phyloP scores from a whole-genome alignment of 2,888 invertebrate genomes.

The Hirtodrosophila alboralis region DNA sequence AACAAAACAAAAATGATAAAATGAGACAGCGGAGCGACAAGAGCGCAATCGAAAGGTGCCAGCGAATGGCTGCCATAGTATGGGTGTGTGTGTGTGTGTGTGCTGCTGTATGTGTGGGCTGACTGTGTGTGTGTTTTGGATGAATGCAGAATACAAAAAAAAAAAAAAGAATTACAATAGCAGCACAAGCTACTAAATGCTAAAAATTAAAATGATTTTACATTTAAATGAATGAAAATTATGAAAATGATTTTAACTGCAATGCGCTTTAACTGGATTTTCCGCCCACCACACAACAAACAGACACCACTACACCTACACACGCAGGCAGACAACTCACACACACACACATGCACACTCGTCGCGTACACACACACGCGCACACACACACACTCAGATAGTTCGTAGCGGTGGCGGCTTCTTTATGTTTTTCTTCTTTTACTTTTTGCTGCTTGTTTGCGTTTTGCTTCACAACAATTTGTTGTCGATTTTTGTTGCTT shows the following conservation, averaged over 20 bases:
- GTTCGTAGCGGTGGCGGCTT: constrained; percentile 58
- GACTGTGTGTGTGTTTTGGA: constrained; percentile 4
- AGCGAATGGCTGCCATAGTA: constrained; percentile 1
- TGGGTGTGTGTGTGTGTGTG: constrained; percentile 14
- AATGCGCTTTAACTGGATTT: constrained; percentile 42
- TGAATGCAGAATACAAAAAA: constrained; percentile 32
- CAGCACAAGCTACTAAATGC: constrained; percentile 1
- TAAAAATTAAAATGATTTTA: constrained; percentile 15
- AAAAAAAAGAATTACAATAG: constrained; percentile 37
- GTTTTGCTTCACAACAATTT: constrained; percentile 38
- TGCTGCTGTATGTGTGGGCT: constrained; percentile 17
- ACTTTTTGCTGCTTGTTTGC: constrained; percentile 49
- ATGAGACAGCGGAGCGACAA: constrained; percentile 48
- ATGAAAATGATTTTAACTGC: constrained; percentile 15
- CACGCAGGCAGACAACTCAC: constrained; percentile 29
- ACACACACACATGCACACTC: constrained; percentile 18
- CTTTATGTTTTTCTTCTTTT: constrained; percentile 58
- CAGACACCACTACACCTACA: constrained; percentile 37
- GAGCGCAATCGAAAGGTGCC: constrained; percentile 52
- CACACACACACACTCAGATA: constrained; percentile 20
- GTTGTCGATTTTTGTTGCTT: constrained; percentile 6
- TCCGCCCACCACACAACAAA: constrained; percentile 53
- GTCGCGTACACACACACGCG: constrained; percentile 29
- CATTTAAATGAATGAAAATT: constrained; percentile 22
- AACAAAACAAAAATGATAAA: constrained; percentile 60